Base-by-base conservation (phyloP, 2,113 vertebrate species). In the Climacteris rufus region DNA sequence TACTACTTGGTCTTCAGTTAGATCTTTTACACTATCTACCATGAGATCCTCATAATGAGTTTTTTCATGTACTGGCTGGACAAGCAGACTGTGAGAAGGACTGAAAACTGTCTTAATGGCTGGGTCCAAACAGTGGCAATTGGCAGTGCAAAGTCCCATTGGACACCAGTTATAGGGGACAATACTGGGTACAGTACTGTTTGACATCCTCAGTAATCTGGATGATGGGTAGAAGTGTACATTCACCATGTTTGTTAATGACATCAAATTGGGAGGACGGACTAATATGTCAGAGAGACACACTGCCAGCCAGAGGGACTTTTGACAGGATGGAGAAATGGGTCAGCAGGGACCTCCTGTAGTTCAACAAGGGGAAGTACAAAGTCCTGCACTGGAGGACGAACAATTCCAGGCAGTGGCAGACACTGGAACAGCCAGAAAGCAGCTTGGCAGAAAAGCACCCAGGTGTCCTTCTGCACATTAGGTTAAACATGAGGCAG, bases 391-490 rank as follows among this genome's bases (percentile, higher is more conserved):
- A 21, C 18, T 24, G 44, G 50, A 1, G 15, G 10, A 53, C 6
- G 31, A 83, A 10, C 27, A 75, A 2, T 14, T 9, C 22, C 9
- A 25, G 25, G 30, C 33, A 14, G 16, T 61, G 44, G 15, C 6
- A 59, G 17, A 17, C 0, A 1, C 40, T 45, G 39, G 8, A 30
- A 10, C 5, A 49, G 23, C 6, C 15, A 27, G 40, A 76, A 65
- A 56, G 11, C 18, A 92, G 40, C 12, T 31, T 66, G 5, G 9
- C 13, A 75, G 74, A 50, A 76, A 69, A 84, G 1, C 12, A 31
- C 2, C 2, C 40, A 12, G 6, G 16, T 22, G 30, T 60, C 15
- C 18, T 39, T 44, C 2, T 56, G 23, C 33, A 35, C 39, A 24
- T 44, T 23, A 42, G 49, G 22, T 12, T 64, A 49, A 63, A 53